These are phyloP conservation scores for Drosophila austrosaltans DNA, from an alignment of 2,888 invertebrate genomes.

Conservation along the genomic window DNA sequence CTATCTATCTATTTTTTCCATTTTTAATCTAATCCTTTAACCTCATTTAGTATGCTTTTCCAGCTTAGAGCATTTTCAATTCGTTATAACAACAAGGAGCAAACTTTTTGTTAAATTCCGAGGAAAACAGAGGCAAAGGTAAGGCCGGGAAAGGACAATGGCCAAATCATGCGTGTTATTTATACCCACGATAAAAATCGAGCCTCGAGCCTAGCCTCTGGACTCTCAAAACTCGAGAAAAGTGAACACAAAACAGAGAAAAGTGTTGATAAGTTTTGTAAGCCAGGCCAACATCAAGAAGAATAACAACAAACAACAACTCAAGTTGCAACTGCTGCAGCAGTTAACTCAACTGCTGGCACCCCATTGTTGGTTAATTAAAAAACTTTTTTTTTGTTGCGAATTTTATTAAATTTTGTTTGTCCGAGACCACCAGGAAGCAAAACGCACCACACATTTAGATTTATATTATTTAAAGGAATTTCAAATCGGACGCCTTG, in stretches of 20 bases:
- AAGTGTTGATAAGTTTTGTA: constrained; percentile 40
- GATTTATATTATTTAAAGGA: constrained; percentile 4
- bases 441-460: neutral
- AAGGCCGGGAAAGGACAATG: constrained; percentile 43
- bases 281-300: constrained; percentile 13
- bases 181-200: constrained; percentile 37
- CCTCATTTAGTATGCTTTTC: neutral
- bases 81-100: neutral
- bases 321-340: constrained; percentile 39
- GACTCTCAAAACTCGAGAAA: neutral
- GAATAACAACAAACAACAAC: constrained; percentile 9
- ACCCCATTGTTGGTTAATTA: constrained; percentile 62
- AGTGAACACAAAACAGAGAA: constrained; percentile 10
- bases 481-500: neutral
- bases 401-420: constrained; percentile 36
- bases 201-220: neutral
- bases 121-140: constrained; percentile 12
- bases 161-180: constrained; percentile 62
- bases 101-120: constrained; percentile 17
- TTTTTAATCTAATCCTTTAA: neutral
- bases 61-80: neutral
- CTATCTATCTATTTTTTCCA: too few species aligned
- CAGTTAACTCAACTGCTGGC: neutral
- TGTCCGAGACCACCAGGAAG: neutral
- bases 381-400: constrained; percentile 61